Evolutionary conservation across 1,140 invertebrate genomes (phyloP).

Genomic region (Psilanteris sp.): DNA sequence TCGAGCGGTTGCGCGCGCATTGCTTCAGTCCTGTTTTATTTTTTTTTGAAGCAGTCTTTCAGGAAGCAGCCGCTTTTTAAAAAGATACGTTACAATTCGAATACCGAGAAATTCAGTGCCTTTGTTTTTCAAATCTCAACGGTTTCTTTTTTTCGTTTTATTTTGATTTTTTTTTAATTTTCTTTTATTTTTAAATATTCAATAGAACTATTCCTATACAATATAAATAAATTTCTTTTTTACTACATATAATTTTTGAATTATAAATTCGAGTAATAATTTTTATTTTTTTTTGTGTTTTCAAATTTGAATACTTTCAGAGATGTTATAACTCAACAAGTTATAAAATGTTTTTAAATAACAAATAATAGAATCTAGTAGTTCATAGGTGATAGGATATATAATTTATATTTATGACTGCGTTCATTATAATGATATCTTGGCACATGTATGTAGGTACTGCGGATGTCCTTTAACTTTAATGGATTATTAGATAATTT

Average conservation of each 20-base stretch:
- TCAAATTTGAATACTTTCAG: too few species aligned
- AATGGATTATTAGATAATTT: conserved; percentile 37
- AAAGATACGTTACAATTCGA: conserved; percentile 48
- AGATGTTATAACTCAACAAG: too few species aligned
- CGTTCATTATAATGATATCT: conserved; percentile 5
- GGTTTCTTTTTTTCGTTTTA: not conserved
- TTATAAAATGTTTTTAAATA: too few species aligned
- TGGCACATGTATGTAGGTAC: conserved; percentile 30
- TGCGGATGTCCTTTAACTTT: conserved; percentile 42
- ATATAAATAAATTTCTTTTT: too few species aligned
- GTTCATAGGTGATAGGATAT: conserved; percentile 20
- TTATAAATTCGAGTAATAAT: too few species aligned
- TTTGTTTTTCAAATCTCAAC: conserved; percentile 15
- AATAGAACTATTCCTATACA: too few species aligned
- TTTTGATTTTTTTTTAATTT: not conserved
- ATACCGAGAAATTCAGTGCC: conserved; percentile 1
- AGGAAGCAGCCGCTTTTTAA: conserved; percentile 13
- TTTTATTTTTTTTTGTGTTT: too few species aligned
- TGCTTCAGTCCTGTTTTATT: conserved; percentile 35
- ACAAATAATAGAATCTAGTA: not conserved
- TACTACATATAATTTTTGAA: too few species aligned
- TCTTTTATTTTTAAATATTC: too few species aligned
- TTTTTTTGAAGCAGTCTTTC: conserved; percentile 18
- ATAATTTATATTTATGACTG: conserved; percentile 18
- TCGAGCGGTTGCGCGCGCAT: conserved; percentile 77